phyloP scores from a whole-genome alignment of 2,113 vertebrate species.

The Pogona vitticeps region DNA sequence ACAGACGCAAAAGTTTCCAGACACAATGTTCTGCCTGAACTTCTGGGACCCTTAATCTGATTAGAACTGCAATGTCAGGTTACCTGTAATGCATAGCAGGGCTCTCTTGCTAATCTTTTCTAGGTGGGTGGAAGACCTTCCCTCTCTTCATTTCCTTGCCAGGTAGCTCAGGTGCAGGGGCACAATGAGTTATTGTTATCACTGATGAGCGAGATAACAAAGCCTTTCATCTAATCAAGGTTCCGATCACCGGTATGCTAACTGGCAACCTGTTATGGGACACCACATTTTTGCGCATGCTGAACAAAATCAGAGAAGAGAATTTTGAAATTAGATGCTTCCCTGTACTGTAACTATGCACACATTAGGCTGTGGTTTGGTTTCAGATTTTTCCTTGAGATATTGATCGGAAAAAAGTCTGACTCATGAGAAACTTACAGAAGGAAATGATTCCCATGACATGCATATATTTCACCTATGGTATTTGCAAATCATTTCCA shows the following conservation, averaged over 20 bases:
- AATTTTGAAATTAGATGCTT: slow-evolving; percentile 48
- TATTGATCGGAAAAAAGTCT: slow-evolving; percentile 52
- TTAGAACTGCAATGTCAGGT: no score
- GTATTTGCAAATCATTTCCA: slow-evolving; percentile 38
- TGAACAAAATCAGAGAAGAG: slow-evolving; percentile 22
- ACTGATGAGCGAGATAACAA: not conserved
- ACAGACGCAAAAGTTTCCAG: no score
- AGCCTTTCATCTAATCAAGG: not conserved
- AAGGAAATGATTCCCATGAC: slow-evolving; percentile 46
- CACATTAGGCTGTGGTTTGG: slow-evolving; percentile 26
- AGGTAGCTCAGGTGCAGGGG: not conserved
- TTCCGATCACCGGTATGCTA: not conserved
- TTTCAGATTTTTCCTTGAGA: slow-evolving; percentile 69
- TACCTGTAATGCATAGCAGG: no score
- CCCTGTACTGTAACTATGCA: slow-evolving; percentile 44
- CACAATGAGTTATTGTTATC: not conserved
- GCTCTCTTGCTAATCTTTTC: not conserved
- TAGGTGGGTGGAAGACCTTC: not conserved
- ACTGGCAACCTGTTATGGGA: not conserved
- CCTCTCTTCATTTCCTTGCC: not conserved
- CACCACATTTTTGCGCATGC: not conserved
- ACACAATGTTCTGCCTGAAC: no score
- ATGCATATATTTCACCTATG: slow-evolving; percentile 56
- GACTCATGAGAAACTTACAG: slow-evolving; percentile 51
- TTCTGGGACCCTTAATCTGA: no score